phyloP scores from a whole-genome alignment of 2,797 vertebrate species.

The Danionella dracula region DNA sequence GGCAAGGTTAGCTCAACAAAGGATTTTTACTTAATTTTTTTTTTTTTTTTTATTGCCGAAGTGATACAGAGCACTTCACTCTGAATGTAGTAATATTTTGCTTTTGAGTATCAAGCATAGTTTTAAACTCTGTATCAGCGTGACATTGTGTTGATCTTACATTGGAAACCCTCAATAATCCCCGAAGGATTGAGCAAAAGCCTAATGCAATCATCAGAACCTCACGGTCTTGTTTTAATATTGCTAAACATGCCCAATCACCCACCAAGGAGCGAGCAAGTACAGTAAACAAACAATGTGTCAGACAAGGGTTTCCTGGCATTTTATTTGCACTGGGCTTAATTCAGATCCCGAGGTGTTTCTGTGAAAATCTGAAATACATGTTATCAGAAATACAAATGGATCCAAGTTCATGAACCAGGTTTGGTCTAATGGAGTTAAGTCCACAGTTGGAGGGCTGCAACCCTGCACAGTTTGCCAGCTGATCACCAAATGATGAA shows the following conservation, averaged over 20 bases:
- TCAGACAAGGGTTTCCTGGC: slow-evolving; percentile 30
- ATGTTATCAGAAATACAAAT: slow-evolving; percentile 11
- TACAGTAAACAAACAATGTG: slow-evolving; percentile 49
- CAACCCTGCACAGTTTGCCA: too few species aligned
- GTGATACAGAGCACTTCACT: not conserved
- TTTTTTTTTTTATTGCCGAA: too few species aligned
- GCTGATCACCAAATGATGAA: too few species aligned
- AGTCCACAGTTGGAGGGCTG: too few species aligned
- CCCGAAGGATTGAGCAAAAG: slow-evolving; percentile 16
- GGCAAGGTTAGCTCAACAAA: too few species aligned
- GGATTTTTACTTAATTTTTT: too few species aligned
- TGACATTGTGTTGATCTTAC: slow-evolving; percentile 10
- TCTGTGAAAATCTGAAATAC: not conserved
- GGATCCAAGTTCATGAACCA: not conserved
- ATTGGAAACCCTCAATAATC: slow-evolving; percentile 22
- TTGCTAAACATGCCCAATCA: slow-evolving; percentile 53
- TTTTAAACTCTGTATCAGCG: slow-evolving; percentile 21
- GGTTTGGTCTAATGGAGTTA: too few species aligned
- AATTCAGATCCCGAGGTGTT: slow-evolving; percentile 9
- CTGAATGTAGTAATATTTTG: slow-evolving; percentile 14
- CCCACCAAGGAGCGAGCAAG: slow-evolving; percentile 42
- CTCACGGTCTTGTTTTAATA: slow-evolving; percentile 40
- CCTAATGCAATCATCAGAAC: slow-evolving; percentile 42
- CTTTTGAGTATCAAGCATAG: slow-evolving; percentile 12
- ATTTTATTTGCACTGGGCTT: slow-evolving; percentile 12